phyloP scores from a whole-genome alignment of 2,797 vertebrate genomes.

The Taeniopygia guttata region DNA sequence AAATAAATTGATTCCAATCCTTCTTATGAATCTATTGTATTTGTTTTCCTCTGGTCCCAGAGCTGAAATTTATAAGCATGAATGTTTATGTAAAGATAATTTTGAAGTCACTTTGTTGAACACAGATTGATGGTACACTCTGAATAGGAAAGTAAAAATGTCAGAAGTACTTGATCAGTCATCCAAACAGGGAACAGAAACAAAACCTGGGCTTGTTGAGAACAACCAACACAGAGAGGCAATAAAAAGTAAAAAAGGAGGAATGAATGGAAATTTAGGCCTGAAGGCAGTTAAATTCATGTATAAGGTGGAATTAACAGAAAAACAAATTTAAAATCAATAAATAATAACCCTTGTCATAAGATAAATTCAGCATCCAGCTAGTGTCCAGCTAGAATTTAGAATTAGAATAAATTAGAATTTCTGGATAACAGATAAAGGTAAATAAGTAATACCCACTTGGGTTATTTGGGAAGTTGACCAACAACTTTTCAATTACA shows the following conservation, averaged over 20 bases:
- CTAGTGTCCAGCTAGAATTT: not conserved
- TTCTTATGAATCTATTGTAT: not conserved
- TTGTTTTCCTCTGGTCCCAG: not conserved
- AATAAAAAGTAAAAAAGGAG: not conserved
- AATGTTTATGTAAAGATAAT: not conserved
- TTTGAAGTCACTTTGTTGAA: not conserved
- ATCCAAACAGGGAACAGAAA: not conserved
- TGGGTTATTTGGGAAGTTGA: not conserved
- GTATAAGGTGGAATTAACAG: not conserved
- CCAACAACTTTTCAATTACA: not conserved
- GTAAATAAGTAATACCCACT: not conserved
- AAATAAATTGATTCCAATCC: not conserved
- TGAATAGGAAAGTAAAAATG: not conserved
- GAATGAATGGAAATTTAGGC: not conserved
- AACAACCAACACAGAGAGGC: not conserved
- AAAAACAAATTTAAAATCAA: not conserved
- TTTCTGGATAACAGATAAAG: not conserved
- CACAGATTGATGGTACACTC: not conserved
- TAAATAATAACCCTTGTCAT: not conserved
- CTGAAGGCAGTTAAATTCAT: not conserved
- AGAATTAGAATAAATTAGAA: not conserved
- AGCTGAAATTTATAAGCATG: not conserved
- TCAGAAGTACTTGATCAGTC: not conserved
- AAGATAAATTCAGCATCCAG: not conserved
- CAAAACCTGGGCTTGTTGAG: not conserved